Evolutionary conservation across 2,888 invertebrate species (phyloP).

Genomic region (Lasioglossum villosulum): DNA sequence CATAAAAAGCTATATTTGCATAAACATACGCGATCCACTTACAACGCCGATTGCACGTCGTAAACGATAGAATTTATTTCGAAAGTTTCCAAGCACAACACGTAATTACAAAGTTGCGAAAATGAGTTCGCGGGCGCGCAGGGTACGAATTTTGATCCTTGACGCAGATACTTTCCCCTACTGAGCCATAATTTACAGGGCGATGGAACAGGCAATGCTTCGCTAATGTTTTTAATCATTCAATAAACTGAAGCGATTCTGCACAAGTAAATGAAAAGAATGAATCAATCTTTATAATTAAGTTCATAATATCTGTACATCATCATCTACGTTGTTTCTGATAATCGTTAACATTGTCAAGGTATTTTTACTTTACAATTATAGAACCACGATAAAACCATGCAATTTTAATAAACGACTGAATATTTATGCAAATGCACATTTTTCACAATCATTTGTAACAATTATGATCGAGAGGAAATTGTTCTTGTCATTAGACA

Average conservation of each 20-base stretch:
- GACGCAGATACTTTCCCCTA: not conserved
- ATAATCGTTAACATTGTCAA: not conserved
- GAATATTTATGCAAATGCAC: not conserved
- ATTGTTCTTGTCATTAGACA: not conserved
- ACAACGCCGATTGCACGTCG: constrained; percentile 4
- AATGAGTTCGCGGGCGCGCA: not conserved
- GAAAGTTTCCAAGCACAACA: not conserved
- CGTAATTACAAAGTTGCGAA: constrained; percentile 5
- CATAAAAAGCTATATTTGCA: not conserved
- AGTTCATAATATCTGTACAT: not conserved
- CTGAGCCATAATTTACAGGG: not conserved
- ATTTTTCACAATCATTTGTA: not conserved
- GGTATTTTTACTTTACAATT: not conserved
- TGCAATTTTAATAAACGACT: not conserved
- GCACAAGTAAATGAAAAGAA: not conserved
- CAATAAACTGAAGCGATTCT: not conserved
- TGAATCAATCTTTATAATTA: not conserved
- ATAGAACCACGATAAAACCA: not conserved
- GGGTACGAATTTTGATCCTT: constrained; percentile 1
- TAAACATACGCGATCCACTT: not conserved
- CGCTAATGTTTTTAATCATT: not conserved
- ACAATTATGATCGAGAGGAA: not conserved
- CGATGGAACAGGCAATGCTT: not conserved
- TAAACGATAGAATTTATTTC: not conserved
- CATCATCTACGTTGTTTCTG: no score